Evolutionary conservation across 1,140 invertebrate genomes (phyloP), one percentile per base, ranked within the genome.

Genomic region (Aphelinus atriplicis): DNA sequence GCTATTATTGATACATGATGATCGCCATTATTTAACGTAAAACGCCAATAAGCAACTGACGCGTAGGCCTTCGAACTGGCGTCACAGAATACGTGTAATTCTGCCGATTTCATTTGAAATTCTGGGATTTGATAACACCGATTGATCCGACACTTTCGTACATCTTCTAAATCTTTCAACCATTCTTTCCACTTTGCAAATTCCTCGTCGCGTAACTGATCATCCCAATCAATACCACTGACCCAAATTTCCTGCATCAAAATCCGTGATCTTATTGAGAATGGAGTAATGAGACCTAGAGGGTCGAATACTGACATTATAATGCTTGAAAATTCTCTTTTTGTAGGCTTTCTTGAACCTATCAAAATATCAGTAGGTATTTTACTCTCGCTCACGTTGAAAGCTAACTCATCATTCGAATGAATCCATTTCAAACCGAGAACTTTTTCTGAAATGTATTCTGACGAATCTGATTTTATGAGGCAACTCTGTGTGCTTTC

Each of bases 61-160:
- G 80, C 80, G 69, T 80, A 84, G 0, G 81, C 81, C 43, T 79
- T 64, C 48, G 81, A 72, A 48, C 83, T 84, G 1, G 84, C 83
- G 42, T 84, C 84, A 55, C 73, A 77, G 70, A 85, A 85, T 0
- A 81, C 67, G 73, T 86, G 82, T 43, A 83, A 50, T 50, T 81
- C 64, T 2, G 61, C 2, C 45, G n/a, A 26, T 3, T 26, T 43
- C 9, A 3, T 7, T 48, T 57, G 53, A 26, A 1, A 2, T 3
- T 9, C n/a, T 45, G 42, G 2, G 1, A 50, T 7, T 57, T 47
- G 47, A 26, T 65, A 65, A 58, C 45, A 60, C 46, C 71, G 42
- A 7, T n/a, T n/a, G 7, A 70, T 60, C 5, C 46, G 10, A 60
- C 3, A n/a, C 7, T n/a, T 3, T 50, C 50, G 46, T n/a, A 70